Base-by-base conservation (phyloP, 2,113 vertebrate species). In the Recurvirostra avosetta region DNA sequence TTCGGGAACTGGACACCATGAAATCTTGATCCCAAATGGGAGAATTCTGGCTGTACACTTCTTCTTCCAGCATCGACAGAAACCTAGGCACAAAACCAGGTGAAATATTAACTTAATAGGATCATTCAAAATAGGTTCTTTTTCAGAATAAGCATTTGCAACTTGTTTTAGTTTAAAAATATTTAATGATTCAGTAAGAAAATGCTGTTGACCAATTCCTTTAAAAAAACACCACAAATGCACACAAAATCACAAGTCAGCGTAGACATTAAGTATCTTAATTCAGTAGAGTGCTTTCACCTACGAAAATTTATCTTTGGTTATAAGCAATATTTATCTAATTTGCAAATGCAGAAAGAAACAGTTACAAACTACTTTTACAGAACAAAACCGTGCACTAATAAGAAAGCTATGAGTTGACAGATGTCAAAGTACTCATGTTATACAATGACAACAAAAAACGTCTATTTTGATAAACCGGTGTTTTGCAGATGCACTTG, bases 11-110 rank as follows among this genome's bases (percentile, higher is more conserved):
- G 53, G 98, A 98, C 76, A 98, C 98, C 96, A 99, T 97, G 93
- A 99, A 99, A 97, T 99, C 99, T 95, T 98, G 99, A 97, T 98
- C 99, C 99, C 99, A 99, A 96, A 99, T 99, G 9, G 99, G 99
- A 94, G 99, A 99, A 94, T 98, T 99, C 90, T 99, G 98, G 97
- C 99, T 99, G 96, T 99, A 99, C 52, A 99, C 99, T 97, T 99
- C 99, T 98, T 99, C 99, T 96, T 99, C 99, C 96, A 99, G 97
- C 99, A 99, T 99, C 8, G 99, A 99, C 59, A 99, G 96, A 97
- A 99, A 99, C 95, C 99, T 99, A 96, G 52, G 93, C 26, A 95
- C 29, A 97, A 92, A 90, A 92, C 6, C 15, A 92, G 61, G 52
- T 73, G 50, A 63, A 97, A 82, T 3, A 78, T 49, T 88, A 86